Conservation (phyloP, 1,140 invertebrate genomes). For the Diabrotica undecimpunctata region DNA sequence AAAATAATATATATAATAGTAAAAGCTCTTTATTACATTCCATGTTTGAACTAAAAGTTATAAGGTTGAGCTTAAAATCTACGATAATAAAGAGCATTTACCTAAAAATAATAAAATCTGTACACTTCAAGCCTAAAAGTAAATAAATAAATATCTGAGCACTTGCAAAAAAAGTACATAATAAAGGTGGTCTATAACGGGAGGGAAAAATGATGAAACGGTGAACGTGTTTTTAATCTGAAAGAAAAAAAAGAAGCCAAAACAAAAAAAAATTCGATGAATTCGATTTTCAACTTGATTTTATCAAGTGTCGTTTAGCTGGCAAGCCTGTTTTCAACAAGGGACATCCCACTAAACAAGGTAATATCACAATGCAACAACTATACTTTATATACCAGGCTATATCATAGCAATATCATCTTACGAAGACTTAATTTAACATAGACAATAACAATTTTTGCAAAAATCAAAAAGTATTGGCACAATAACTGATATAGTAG, state of each 20-base stretch:
- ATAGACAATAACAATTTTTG: too few species aligned
- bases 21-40: slow-evolving; percentile 27
- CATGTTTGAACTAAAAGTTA: slow-evolving; percentile 19
- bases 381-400: too few species aligned
- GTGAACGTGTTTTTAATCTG: not conserved
- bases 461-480: too few species aligned
- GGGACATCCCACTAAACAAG: not conserved
- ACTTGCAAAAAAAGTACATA: slow-evolving; percentile 34
- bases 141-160: slow-evolving; percentile 36
- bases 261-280: slow-evolving; percentile 9
- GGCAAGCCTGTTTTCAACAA: slow-evolving; percentile 3
- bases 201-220: too few species aligned
- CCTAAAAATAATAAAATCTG: slow-evolving; percentile 25
- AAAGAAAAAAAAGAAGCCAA: slow-evolving; percentile 3
- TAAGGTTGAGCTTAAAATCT: slow-evolving; percentile 23
- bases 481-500: too few species aligned
- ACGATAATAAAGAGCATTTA: slow-evolving; percentile 33
- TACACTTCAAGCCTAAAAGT: slow-evolving; percentile 32
- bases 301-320: slow-evolving; percentile 12
- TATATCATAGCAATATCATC: too few species aligned
- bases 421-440: too few species aligned
- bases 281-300: slow-evolving; percentile 18
- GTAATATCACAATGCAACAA: too few species aligned
- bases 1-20: slow-evolving; percentile 25
- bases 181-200: slow-evolving; percentile 9